A percentile compares a stretch with the other conserved stretches of the same genome.
phyloP scores from a whole-genome alignment of 2,888 invertebrate species.

The Chrysotoxum bicinctum region DNA sequence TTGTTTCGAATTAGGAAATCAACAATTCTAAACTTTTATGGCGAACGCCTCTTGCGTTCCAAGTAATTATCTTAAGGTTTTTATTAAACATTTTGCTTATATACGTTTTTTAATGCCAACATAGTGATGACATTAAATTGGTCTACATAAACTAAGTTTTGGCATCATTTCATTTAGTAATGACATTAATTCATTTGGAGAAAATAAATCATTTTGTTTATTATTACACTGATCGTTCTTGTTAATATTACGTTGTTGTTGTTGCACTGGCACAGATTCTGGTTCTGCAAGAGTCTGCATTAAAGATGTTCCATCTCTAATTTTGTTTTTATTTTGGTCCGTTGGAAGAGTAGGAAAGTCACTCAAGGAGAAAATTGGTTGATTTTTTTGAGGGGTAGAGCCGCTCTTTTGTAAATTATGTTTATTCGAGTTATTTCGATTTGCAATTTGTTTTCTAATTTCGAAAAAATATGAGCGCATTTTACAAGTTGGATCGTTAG shows the following conservation, averaged over 20 bases:
- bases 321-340: not conserved
- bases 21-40: too few relatives aligned
- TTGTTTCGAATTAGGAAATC: too few relatives aligned
- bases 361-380: not conserved
- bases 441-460: conserved; percentile 5
- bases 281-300: not conserved
- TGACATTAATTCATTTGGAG: too few relatives aligned
- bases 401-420: not conserved
- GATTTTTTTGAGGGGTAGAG: not conserved
- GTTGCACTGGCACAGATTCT: not conserved
- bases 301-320: not conserved
- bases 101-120: too few relatives aligned
- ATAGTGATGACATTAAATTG: too few relatives aligned
- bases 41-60: too few relatives aligned
- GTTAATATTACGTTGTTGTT: not conserved
- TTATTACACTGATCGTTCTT: not conserved
- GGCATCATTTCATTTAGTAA: too few relatives aligned
- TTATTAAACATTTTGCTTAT: too few relatives aligned
- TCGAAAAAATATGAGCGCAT: conserved; percentile 1
- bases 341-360: not conserved
- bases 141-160: too few relatives aligned
- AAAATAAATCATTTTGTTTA: not conserved
- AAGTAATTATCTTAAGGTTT: too few relatives aligned
- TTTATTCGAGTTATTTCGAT: not conserved
- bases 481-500: not conserved